A percentile compares a stretch with the other conserved stretches of the same genome.
These are phyloP conservation scores for Pseudomyrmex concolor DNA, from an alignment of 1,140 invertebrate species.

Conservation along the genomic window DNA sequence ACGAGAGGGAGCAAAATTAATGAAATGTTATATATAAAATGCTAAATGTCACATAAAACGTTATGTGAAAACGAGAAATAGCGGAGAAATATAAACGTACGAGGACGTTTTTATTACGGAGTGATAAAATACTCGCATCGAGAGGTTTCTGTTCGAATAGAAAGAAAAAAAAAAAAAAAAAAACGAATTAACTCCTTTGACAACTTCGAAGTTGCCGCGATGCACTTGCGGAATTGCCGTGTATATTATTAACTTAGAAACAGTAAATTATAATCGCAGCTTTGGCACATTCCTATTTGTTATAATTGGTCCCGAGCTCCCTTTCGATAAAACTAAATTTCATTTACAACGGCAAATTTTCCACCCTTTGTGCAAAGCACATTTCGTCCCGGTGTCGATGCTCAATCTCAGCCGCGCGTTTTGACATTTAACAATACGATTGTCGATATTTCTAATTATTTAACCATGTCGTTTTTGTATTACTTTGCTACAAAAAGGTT, in stretches of 20 bases:
- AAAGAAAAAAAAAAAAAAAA: too few relatives aligned
- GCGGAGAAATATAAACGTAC: not conserved
- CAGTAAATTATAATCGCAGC: too few relatives aligned
- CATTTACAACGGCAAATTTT: slow-evolving; percentile 16
- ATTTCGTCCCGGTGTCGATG: not conserved
- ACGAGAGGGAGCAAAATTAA: slow-evolving; percentile 29
- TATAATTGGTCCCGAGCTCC: not conserved
- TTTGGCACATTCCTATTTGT: not conserved
- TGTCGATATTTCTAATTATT: slow-evolving; percentile 14
- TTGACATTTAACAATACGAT: slow-evolving; percentile 13
- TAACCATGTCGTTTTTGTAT: not conserved
- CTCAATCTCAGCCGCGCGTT: not conserved
- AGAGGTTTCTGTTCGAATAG: not conserved
- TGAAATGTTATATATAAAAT: slow-evolving; percentile 36
- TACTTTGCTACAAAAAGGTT: not conserved
- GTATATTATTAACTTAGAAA: not conserved
- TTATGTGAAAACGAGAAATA: slow-evolving; percentile 29
- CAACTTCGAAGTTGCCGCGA: not conserved
- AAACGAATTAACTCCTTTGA: too few relatives aligned
- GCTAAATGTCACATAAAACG: slow-evolving; percentile 32
- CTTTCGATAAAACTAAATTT: too few relatives aligned
- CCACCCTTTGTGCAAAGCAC: not conserved
- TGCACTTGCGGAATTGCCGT: not conserved
- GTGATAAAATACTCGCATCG: not conserved
- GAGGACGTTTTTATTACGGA: not conserved